phyloP scores from a whole-genome alignment of 2,888 invertebrate species.

The Seladonia tumulorum region DNA sequence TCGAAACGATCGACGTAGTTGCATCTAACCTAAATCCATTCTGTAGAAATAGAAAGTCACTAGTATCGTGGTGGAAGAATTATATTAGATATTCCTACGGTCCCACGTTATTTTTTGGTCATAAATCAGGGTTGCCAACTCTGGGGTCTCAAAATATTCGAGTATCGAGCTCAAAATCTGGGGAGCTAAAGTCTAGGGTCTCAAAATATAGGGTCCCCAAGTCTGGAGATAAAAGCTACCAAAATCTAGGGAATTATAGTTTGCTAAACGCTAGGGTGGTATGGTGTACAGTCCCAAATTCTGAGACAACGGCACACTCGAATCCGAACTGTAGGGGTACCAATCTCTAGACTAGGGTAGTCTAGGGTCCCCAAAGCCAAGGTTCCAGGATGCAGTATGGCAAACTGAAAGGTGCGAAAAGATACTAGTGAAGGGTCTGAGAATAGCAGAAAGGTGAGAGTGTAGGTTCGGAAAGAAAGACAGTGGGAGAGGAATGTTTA shows the following conservation, averaged over 20 bases:
- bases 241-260: not conserved
- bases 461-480: not conserved
- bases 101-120: not conserved
- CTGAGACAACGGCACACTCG: not conserved
- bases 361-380: not conserved
- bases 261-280: not conserved
- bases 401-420: not conserved
- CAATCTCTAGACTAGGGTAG: not conserved
- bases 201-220: no score
- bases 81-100: not conserved
- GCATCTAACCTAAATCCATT: not conserved
- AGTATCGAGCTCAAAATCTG: no score
- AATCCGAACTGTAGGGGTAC: not conserved
- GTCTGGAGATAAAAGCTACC: not conserved
- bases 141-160: no score
- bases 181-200: no score
- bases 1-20: not conserved
- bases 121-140: not conserved
- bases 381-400: not conserved
- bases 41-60: not conserved
- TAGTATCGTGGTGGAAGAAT: not conserved
- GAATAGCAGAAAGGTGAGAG: not conserved
- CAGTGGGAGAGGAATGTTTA: not conserved
- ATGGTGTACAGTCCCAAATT: not conserved
- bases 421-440: not conserved